Evolutionary conservation across 2,113 vertebrate genomes (phyloP), one percentile per base, ranked within the genome.

Genomic region (Caretta caretta): DNA sequence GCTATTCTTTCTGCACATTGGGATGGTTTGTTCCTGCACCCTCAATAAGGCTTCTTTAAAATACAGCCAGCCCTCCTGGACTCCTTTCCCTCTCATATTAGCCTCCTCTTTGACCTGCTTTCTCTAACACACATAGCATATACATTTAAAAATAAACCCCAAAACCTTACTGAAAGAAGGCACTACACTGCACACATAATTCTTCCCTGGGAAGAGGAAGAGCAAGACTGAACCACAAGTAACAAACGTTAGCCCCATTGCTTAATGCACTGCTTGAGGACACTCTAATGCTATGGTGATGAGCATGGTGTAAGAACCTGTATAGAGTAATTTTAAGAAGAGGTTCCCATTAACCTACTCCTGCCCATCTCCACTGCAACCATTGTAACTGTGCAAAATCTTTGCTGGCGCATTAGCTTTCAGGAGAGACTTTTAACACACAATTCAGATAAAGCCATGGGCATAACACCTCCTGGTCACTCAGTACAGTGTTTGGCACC

Each of bases 351-450:
- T 12, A 57, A 13, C 29, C 31, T 5, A 75, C 48, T 90, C 31
- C 62, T 48, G 54, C 46, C 88, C 79, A 76, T 46, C 4, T 62
- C 3, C 89, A 22, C 19, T 87, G n/a, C 84, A 4, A 0, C 75
- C 65, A 83, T 56, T 35, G 2, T 46, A 62, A 29, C 46, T 84
- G 81, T 24, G 65, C n/a, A 46, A 90, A 89, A 62, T 1, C 1
- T 20, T 42, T 5, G 14, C n/a, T 25, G 20, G 24, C 6, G 20
- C 25, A 38, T 8, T 10, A 10, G 2, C 35, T 88, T 22, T 62
- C 22, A 79, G 24, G 25, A 2, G 31, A 29, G 82, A 69, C 3
- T 0, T 0, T 93, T 86, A 87, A 84, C 13, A 75, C 25, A 65
- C 35, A 80, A 93, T 59, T 16, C 90, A 84, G 75, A 24, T n/a